phyloP scores from a whole-genome alignment of 2,888 invertebrate species.

The Marronus borbonicus region DNA sequence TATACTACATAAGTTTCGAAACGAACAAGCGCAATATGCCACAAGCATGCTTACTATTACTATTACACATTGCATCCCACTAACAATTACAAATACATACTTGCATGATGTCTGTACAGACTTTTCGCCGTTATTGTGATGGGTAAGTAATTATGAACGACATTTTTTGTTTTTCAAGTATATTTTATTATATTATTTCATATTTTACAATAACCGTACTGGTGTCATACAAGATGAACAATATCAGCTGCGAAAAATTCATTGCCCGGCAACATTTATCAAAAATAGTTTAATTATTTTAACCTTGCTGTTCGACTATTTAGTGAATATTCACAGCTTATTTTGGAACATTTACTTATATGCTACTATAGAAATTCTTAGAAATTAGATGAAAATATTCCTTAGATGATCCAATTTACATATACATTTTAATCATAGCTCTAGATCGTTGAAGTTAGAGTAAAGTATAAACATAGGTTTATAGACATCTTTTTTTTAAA shows the following conservation, averaged over 20 bases:
- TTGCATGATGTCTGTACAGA: constrained; percentile 36
- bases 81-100: constrained; percentile 3
- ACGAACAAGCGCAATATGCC: neutral
- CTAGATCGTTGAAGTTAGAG: constrained; percentile 44
- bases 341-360: constrained; percentile 11
- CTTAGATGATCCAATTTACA: constrained; percentile 32
- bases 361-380: constrained; percentile 28
- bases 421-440: constrained; percentile 27
- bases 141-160: constrained; percentile 33
- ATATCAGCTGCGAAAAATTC: constrained; percentile 6
- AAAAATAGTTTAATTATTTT: neutral
- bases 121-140: neutral
- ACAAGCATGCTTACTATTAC: constrained; percentile 18
- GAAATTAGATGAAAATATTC: constrained; percentile 35
- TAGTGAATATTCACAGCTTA: constrained; percentile 16
- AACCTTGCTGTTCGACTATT: neutral
- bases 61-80: constrained; percentile 10
- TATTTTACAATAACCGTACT: constrained; percentile 15
- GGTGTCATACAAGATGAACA: neutral
- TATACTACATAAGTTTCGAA: no score
- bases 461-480: constrained; percentile 30
- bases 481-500: neutral
- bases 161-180: constrained; percentile 18
- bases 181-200: constrained; percentile 25
- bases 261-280: neutral